These are phyloP conservation scores for Lochmaea capreae DNA, from an alignment of 2,888 invertebrate genomes.

Conservation along the genomic window DNA sequence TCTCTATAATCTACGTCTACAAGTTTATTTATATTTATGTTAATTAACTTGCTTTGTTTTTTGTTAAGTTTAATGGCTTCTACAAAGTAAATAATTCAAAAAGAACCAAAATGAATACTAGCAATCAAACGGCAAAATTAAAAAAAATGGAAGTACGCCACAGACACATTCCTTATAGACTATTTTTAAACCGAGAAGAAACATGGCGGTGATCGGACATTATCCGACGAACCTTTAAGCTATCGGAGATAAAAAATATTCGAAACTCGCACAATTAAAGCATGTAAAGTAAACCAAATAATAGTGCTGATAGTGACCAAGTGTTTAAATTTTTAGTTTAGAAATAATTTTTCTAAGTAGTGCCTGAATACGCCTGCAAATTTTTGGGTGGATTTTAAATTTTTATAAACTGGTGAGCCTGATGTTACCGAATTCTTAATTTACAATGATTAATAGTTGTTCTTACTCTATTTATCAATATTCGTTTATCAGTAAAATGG, in stretches of 20 bases:
- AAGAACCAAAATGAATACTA: conserved; percentile 18
- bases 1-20: background rate
- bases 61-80: conserved; percentile 15
- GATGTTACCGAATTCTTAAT: conserved; percentile 14
- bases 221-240: conserved; percentile 48
- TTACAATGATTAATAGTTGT: conserved; percentile 2
- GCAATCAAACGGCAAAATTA: conserved; percentile 32
- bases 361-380: conserved; percentile 30
- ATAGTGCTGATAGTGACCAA: conserved; percentile 38
- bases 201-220: conserved; percentile 60
- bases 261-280: conserved; percentile 37
- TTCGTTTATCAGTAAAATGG: conserved; percentile 12
- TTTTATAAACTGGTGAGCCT: conserved; percentile 44
- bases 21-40: background rate
- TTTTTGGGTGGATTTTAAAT: conserved; percentile 50
- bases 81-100: conserved; percentile 24
- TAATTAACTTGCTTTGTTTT: background rate
- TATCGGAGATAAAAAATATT: conserved; percentile 20
- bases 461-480: conserved; percentile 4
- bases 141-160: conserved; percentile 34
- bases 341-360: conserved; percentile 22
- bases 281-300: conserved; percentile 47
- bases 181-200: conserved; percentile 63
- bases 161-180: conserved; percentile 55
- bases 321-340: conserved; percentile 31